Evolutionary conservation across 2,888 invertebrate species (phyloP).

Genomic region (Escarpia spicata): DNA sequence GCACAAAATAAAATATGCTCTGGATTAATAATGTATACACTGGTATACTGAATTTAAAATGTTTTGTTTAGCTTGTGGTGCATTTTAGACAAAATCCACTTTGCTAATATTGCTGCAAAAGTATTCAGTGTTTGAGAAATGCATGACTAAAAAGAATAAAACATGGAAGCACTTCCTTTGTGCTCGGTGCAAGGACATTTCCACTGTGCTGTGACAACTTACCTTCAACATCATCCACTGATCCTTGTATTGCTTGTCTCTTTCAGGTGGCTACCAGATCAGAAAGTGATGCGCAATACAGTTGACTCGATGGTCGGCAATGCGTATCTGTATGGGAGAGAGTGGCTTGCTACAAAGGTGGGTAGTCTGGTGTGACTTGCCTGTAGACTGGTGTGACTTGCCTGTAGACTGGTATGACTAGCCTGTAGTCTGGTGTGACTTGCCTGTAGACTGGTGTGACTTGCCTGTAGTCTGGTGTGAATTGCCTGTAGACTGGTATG

Average conservation of each 20-base stretch:
- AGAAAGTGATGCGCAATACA: constrained; percentile 75
- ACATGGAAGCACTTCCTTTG: neutral
- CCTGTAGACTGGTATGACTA: neutral
- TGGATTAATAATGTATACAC: neutral
- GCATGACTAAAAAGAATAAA: neutral
- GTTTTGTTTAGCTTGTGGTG: neutral
- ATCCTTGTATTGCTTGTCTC: neutral
- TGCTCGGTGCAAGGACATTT: neutral
- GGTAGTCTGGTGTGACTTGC: neutral
- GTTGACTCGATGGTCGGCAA: constrained; percentile 91
- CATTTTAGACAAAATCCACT: neutral
- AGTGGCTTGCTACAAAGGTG: constrained; percentile 88
- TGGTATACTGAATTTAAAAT: neutral
- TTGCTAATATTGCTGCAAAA: neutral
- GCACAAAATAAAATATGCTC: neutral
- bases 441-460: too few species aligned
- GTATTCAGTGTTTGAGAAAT: neutral
- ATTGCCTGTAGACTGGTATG: too few species aligned
- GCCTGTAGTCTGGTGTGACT: too few species aligned
- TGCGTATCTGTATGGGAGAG: constrained; percentile 90
- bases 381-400: neutral
- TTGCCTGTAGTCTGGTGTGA: too few species aligned
- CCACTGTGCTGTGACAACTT: neutral
- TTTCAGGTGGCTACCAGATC: constrained; percentile 81
- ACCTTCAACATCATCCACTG: neutral